These are phyloP conservation scores for Notospermus geniculatus DNA, from an alignment of 1,140 invertebrate species.

Conservation along the genomic window DNA sequence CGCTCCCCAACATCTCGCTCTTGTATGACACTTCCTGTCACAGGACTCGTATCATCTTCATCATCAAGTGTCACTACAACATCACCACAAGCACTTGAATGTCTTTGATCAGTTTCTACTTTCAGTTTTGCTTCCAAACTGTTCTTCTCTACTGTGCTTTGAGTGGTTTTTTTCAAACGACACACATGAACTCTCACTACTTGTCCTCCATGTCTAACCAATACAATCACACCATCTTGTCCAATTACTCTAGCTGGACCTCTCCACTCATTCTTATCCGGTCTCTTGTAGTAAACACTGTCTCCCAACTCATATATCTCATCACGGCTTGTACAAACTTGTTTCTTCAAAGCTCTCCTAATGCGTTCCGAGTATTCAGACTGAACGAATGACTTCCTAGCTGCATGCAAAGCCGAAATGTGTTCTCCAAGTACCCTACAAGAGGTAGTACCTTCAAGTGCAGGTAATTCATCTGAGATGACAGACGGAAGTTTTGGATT, in stretches of 20 bases:
- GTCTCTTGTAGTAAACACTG: conserved; percentile 21
- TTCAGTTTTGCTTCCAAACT: no score
- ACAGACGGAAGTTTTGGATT: conserved; percentile 17
- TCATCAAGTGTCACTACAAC: no score
- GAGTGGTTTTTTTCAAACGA: background rate
- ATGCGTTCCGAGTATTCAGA: conserved; percentile 24
- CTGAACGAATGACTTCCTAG: conserved; percentile 18
- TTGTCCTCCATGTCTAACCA: conserved; percentile 23
- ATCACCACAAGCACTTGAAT: no score
- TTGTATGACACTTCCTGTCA: no score
- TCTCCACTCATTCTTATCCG: conserved; percentile 22
- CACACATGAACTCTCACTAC: conserved; percentile 16
- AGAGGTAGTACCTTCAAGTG: conserved; percentile 16
- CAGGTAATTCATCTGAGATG: conserved; percentile 16
- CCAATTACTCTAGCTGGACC: conserved; percentile 25
- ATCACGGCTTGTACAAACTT: conserved; percentile 12
- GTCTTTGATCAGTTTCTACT: no score
- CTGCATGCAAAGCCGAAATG: conserved; percentile 16
- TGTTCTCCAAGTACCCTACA: conserved; percentile 15
- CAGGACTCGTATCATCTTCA: no score
- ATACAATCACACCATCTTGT: conserved; percentile 21
- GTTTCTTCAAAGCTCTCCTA: conserved; percentile 17
- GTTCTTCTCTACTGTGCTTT: no score
- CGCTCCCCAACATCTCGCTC: no score
- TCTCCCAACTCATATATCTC: conserved; percentile 18